Base-by-base conservation (phyloP, 2,888 invertebrate genomes). In the Alviniconcha strummeri region DNA sequence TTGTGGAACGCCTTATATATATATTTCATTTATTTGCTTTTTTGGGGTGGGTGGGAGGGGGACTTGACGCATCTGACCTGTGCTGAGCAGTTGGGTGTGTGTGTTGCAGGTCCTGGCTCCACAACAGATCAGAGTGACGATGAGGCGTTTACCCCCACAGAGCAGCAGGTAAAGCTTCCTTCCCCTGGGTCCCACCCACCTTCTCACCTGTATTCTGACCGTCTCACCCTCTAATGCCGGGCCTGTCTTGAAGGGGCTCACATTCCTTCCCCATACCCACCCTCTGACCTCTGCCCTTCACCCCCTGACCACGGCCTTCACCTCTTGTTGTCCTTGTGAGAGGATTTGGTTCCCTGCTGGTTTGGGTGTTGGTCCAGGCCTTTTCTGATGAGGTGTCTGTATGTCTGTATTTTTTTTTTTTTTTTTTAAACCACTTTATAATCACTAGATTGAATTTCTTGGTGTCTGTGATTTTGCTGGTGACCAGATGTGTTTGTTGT, bases 91-190 rank as follows among this genome's bases (percentile, higher is more conserved):
- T 3, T 36, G 36, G 36, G 36, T 0, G 36, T 36, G 36, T 36
- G 36, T 78, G 79, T 78, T 64, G 36, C 85, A 86, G 86, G 86
- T 83, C 86, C 86, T n/a, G 86, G 85, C n/a, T 85, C 85, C 9
- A 84, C 85, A 69, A 86, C 86, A 54, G 86, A 86, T 74, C 85
- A 85, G 77, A 86, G 86, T 86, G 91, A 91, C 83, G 91, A 91
- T 84, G 91, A 91, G 80, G 89, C 90, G 8, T 89, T 90, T 79
- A 88, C 89, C 54, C 89, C 91, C n/a, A 88, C 88, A 84, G 90
- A 90, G 83, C 90, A 90, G 79, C 90, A 91, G 87, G 91, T 91
- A 86, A 85, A 85, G 0, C 52, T 19, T 8, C 52, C 36, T 56
- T 36, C n/a, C 67, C 64, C 79, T 67, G 64, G 15, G n/a, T 36